Evolutionary conservation across 2,113 vertebrate species (phyloP), one percentile per base, ranked within the genome.

Genomic region (Noturus placidus): DNA sequence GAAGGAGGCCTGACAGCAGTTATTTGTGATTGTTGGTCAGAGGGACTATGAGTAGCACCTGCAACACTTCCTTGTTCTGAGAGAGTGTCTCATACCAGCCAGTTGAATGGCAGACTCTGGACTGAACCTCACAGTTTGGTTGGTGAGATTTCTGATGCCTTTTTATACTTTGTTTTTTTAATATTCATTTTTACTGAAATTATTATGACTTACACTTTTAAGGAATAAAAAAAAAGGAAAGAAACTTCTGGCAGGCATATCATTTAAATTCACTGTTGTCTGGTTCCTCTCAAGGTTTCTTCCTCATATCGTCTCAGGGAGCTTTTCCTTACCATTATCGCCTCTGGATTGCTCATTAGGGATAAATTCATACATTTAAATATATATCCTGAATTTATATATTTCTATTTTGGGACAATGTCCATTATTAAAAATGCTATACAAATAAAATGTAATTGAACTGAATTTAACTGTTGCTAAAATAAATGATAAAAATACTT

Each of bases 11-110:
- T 57, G 79, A 83, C n/a, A 87, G 89, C 92, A 90, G 91, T 86
- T 92, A 92, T 87, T 89, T 89, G 85, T 91, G 91, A 95, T 90
- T 93, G 77, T 93, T 93, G 90, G 92, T 91, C 92, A 92, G 91
- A 84, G 87, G 90, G 80, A 78, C 87, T 89, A 91, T 89, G 91
- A 89, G 91, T 84, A 88, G 88, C 89, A 91, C 90, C 91, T 90
- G 93, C 90, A 92, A 89, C 87, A 74, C 86, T 91, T 91, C 83
- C 92, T 70, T 74, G 86, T 88, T 89, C 89, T 86, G 46, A 89
- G 74, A 90, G 27, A 69, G 2, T 54, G 14, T 61, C 65, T 80
- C 74, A 67, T 59, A 88, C 74, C 70, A 82, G 79, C 87, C 78
- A 82, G 59, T 46, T 67, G 67, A n/a, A 77, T 80, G 72, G 82